Evolutionary conservation across 2,113 vertebrate species (phyloP).

Genomic region (Gallinago media): DNA sequence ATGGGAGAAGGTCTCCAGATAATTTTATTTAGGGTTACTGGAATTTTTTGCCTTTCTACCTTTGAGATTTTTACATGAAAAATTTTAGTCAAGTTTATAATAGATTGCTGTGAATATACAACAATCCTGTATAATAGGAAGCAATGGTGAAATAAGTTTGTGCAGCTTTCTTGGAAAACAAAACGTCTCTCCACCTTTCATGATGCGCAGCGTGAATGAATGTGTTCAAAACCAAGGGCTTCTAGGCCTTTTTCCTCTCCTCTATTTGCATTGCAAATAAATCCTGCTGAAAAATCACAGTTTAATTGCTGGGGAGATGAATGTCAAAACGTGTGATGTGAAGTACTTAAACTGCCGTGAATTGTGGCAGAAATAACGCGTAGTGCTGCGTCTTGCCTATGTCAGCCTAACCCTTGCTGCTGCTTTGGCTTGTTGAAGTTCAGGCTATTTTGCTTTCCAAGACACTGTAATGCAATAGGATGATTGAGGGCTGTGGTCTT

Average conservation of each 20-base stretch:
- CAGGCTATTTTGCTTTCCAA: not conserved
- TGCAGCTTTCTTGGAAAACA: not conserved
- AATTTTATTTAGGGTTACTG: not conserved
- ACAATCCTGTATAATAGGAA: not conserved
- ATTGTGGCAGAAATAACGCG: not conserved
- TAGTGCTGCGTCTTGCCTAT: not conserved
- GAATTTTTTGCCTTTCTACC: not conserved
- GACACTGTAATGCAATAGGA: not conserved
- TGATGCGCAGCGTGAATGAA: not conserved
- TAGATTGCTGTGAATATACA: not conserved
- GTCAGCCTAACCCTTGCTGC: not conserved
- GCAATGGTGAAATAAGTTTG: not conserved
- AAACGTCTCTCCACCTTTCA: not conserved
- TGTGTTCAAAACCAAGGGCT: not conserved
- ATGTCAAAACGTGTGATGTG: not conserved
- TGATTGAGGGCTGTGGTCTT: not conserved
- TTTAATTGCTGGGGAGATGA: not conserved
- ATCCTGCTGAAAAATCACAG: not conserved
- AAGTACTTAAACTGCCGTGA: not conserved
- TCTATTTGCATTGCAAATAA: not conserved
- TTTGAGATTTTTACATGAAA: not conserved
- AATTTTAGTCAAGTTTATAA: not conserved
- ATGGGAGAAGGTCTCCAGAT: not conserved
- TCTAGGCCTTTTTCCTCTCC: not conserved
- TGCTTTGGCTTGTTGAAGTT: not conserved